Conservation (phyloP, 1,140 invertebrate genomes). For the Dreissena rostriformis region DNA sequence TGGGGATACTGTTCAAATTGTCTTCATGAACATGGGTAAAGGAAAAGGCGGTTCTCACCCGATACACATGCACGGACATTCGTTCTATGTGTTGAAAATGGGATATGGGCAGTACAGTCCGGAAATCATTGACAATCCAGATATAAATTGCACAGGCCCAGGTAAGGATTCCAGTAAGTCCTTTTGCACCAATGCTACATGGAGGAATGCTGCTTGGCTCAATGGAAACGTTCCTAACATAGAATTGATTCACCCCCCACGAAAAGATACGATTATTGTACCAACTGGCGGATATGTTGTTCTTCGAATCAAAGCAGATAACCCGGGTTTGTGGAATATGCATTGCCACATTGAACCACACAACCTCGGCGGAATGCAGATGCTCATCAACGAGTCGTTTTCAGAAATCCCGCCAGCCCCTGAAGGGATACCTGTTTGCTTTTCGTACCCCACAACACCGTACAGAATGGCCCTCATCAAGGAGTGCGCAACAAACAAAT, state of each 20-base stretch:
- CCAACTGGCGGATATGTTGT: slow-evolving; percentile 87
- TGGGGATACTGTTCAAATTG: slow-evolving; percentile 67
- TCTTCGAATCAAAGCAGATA: slow-evolving; percentile 88
- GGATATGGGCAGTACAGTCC: slow-evolving; percentile 75
- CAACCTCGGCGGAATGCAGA: slow-evolving; percentile 70
- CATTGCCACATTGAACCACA: slow-evolving; percentile 78
- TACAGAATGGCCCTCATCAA: too few relatives aligned
- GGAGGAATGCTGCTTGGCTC: slow-evolving; percentile 66
- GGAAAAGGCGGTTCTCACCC: slow-evolving; percentile 85
- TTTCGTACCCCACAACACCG: too few relatives aligned
- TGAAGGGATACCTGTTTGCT: slow-evolving; percentile 63
- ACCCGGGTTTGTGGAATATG: slow-evolving; percentile 83
- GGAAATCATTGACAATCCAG: slow-evolving; percentile 59
- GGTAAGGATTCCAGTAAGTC: slow-evolving; percentile 18
- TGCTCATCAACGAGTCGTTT: slow-evolving; percentile 76
- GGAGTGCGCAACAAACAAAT: too few relatives aligned
- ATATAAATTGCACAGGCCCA: slow-evolving; percentile 66
- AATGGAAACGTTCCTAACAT: slow-evolving; percentile 69
- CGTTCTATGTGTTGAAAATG: slow-evolving; percentile 87
- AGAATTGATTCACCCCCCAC: slow-evolving; percentile 83
- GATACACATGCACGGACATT: slow-evolving; percentile 90
- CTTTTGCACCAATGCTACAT: slow-evolving; percentile 71
- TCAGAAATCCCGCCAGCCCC: slow-evolving; percentile 55
- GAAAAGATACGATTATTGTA: slow-evolving; percentile 88
- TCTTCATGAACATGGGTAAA: slow-evolving; percentile 82